Conservation (phyloP, 2,797 vertebrate genomes). For the Sebastes hubbsi region DNA sequence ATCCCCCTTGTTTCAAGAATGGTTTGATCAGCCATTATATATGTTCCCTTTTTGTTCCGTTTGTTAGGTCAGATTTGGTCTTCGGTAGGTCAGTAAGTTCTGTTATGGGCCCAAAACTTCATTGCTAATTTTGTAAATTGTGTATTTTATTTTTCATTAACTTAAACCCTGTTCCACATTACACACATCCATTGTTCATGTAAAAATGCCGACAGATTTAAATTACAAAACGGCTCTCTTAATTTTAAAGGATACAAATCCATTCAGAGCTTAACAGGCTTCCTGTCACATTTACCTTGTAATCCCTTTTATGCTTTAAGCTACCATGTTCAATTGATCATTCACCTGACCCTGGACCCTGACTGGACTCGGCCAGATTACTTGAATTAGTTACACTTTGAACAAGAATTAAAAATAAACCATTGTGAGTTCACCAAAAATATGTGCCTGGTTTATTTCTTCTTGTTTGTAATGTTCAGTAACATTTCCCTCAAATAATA, state of each 20-base stretch:
- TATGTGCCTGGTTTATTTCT: neutral
- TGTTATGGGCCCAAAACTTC: neutral
- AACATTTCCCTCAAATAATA: neutral
- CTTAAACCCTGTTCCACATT: neutral
- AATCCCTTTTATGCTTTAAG: neutral
- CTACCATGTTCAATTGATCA: neutral
- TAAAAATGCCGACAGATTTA: neutral
- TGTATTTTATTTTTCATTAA: neutral
- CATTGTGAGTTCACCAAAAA: neutral
- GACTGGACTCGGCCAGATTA: neutral
- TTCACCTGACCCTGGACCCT: neutral
- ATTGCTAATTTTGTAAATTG: neutral
- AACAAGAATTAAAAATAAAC: neutral
- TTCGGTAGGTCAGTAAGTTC: neutral
- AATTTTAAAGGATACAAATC: neutral
- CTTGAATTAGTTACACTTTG: constrained; percentile 5
- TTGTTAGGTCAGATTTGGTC: neutral
- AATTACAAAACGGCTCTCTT: neutral
- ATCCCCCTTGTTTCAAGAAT: neutral
- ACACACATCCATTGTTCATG: neutral
- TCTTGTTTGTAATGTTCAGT: neutral
- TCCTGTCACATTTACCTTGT: neutral
- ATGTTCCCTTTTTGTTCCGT: neutral
- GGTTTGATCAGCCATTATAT: neutral
- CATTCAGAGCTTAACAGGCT: neutral